Evolutionary conservation across 92 coral and sea anemone genomes (phyloP), one percentile per base, ranked within the genome.

Genomic region (Phenganax subtilis): DNA sequence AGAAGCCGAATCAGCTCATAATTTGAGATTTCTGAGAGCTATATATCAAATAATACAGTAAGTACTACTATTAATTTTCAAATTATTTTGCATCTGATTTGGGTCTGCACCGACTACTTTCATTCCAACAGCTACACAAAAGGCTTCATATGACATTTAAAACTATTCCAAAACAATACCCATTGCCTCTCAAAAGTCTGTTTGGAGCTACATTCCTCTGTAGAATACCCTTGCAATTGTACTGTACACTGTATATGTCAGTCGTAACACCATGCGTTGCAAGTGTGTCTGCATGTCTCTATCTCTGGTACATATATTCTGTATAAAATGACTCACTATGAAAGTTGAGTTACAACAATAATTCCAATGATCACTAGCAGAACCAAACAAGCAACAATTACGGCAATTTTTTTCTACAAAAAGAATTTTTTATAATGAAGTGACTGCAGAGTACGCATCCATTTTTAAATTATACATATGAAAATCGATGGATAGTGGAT

Each of bases 361-460:
- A 76, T 87, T 14, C 68, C 87, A 59, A 94, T 74, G 69, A 90
- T 84, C 0, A 86, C 93, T 58, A 94, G 27, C 27, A 82, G 54
- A 61, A 92, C 63, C 27, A 92, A 10, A 75, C 89, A 0, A 65
- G 91, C 85, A 65, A 90, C 65, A 69, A 88, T 57, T 76, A 92
- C 87, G 4, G 86, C 4, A 59, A 94, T 91, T 86, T 94, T 94
- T 83, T 94, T 94, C 98, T 94, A 91, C 76, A 71, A 84, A 76
- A 64, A 31, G 51, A 30, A 72, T 37, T 37, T 37, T 37, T 20
- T 20, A 20, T 20, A 20, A 20, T 20, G 25, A 20, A 20, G 25
- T 20, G 25, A 20, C 25, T 20, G 25, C 25, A 20, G 25, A 20
- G 25, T 20, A 20, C 25, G 0, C 25, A 20, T 20, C 25, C 25